phyloP scores from a whole-genome alignment of 2,797 vertebrate species.

The Ctenosaura bakeri region DNA sequence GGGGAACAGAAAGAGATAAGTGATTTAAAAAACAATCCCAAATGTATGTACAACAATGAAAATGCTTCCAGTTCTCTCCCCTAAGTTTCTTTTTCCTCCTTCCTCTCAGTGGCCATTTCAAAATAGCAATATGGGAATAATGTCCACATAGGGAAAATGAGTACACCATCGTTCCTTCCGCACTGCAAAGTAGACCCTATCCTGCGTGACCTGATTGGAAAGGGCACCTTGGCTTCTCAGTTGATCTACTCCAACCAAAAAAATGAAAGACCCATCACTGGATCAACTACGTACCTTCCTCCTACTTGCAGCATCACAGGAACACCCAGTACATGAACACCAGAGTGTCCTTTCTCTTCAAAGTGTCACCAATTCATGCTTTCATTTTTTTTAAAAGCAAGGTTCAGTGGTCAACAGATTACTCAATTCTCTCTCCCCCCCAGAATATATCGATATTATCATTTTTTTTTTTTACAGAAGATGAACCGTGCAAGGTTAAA shows the following conservation, averaged over 20 bases:
- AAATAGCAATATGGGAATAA: neutral
- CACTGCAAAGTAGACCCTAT: neutral
- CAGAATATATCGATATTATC: slow-evolving; percentile 26
- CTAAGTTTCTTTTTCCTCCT: slow-evolving; percentile 31
- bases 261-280: neutral
- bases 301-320: neutral
- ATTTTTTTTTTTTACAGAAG: slow-evolving; percentile 35
- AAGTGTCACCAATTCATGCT: slow-evolving; percentile 41
- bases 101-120: neutral
- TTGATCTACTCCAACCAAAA: too few species aligned
- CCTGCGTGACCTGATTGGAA: neutral
- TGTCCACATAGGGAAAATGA: neutral
- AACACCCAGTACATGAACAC: slow-evolving; percentile 38
- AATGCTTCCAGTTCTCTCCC: slow-evolving; percentile 77
- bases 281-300: too few species aligned
- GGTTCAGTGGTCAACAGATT: neutral
- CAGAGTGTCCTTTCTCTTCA: slow-evolving; percentile 29
- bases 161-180: too few species aligned
- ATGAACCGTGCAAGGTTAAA: neutral
- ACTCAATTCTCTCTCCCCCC: too few species aligned
- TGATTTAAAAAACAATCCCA: slow-evolving; percentile 63
- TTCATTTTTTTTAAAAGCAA: slow-evolving; percentile 23
- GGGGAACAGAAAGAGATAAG: slow-evolving; percentile 33
- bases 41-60: slow-evolving; percentile 72
- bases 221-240: neutral